Conservation (phyloP, 2,888 invertebrate genomes). For the Dryocosmus kuriphilus region DNA sequence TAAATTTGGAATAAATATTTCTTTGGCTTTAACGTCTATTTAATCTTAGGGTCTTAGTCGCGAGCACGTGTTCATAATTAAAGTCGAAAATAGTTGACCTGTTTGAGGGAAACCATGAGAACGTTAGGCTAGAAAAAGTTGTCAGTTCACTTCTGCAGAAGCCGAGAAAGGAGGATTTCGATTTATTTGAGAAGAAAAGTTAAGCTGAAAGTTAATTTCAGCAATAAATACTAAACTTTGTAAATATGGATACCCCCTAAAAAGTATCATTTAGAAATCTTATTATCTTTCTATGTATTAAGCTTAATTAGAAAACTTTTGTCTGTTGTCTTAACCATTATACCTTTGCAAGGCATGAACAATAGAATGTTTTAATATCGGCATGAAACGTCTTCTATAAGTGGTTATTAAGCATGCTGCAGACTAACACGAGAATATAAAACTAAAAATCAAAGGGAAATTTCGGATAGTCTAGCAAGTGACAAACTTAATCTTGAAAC, state of each 20-base stretch:
- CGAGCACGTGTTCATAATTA: conserved; percentile 26
- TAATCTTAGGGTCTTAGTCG: conserved; percentile 18
- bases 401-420: too few relatives aligned
- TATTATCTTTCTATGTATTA: too few relatives aligned
- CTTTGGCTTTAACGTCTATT: conserved; percentile 10
- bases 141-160: background rate
- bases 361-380: too few relatives aligned
- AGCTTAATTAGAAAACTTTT: too few relatives aligned
- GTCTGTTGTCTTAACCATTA: too few relatives aligned
- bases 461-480: too few relatives aligned
- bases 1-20: conserved; percentile 10
- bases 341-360: too few relatives aligned
- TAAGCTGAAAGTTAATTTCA: background rate
- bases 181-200: background rate
- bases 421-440: too few relatives aligned
- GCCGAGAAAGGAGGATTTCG: background rate
- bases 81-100: conserved; percentile 32
- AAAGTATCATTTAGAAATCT: too few relatives aligned
- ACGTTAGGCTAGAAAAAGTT: background rate
- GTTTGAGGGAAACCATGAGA: background rate
- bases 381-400: too few relatives aligned
- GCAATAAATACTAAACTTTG: background rate
- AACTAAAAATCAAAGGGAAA: too few relatives aligned
- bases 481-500: too few relatives aligned
- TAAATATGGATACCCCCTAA: background rate